Evolutionary conservation across 2,888 invertebrate species (phyloP).

Genomic region (Tinea semifulvella): DNA sequence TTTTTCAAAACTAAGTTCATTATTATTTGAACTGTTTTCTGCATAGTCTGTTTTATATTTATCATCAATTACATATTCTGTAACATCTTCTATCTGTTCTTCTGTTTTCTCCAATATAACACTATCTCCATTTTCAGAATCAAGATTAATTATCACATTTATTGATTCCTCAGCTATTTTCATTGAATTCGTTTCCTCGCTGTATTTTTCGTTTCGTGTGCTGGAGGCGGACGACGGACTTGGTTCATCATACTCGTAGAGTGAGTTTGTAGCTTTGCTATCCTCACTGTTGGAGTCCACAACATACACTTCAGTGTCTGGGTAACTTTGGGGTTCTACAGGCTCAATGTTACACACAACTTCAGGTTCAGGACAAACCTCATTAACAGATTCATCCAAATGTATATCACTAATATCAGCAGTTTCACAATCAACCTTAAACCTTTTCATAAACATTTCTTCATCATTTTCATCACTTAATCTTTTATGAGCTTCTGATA

Average conservation of each 20-base stretch:
- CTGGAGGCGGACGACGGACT: slow-evolving; percentile 48
- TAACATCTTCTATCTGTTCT: background rate
- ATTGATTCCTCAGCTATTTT: slow-evolving; percentile 1
- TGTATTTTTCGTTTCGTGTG: slow-evolving; percentile 44
- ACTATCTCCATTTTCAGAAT: slow-evolving; percentile 1
- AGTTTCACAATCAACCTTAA: slow-evolving; percentile 35
- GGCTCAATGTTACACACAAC: slow-evolving; percentile 37
- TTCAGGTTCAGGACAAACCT: slow-evolving; percentile 41
- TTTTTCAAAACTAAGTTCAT: background rate
- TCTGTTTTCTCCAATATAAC: background rate
- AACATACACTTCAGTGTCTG: slow-evolving; percentile 35
- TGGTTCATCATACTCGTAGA: slow-evolving; percentile 54
- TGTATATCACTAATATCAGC: slow-evolving; percentile 29
- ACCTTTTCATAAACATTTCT: slow-evolving; percentile 40
- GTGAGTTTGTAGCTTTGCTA: slow-evolving; percentile 43
- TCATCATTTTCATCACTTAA: slow-evolving; percentile 43
- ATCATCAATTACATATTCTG: background rate
- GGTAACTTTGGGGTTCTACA: slow-evolving; percentile 35
- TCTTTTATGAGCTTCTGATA: slow-evolving; percentile 41
- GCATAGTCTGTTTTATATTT: background rate
- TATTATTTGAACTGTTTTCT: background rate
- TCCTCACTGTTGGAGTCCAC: slow-evolving; percentile 51
- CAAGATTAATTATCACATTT: slow-evolving; percentile 2
- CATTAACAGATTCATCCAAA: slow-evolving; percentile 25
- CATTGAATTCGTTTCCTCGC: background rate